phyloP scores from a whole-genome alignment of 2,113 vertebrate genomes.

The Etheostoma cragini region DNA sequence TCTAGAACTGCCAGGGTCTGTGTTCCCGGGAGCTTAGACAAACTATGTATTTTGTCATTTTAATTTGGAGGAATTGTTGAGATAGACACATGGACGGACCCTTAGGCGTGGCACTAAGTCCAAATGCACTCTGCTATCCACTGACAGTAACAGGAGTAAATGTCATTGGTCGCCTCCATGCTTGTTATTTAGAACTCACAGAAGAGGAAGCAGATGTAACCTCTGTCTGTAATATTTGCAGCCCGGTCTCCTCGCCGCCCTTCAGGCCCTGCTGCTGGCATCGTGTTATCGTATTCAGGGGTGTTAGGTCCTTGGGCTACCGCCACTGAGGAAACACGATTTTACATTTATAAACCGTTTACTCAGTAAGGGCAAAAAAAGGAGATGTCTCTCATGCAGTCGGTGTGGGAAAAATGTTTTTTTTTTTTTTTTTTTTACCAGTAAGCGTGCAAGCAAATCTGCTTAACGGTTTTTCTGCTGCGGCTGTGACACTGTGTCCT shows the following conservation, averaged over 20 bases:
- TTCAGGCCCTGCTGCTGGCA: slow-evolving; percentile 54
- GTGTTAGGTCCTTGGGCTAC: slow-evolving; percentile 57
- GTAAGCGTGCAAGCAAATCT: slow-evolving; percentile 80
- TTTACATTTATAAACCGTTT: slow-evolving; percentile 82
- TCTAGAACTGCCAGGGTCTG: too few relatives aligned
- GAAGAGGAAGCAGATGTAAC: slow-evolving; percentile 20
- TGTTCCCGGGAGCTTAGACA: background rate
- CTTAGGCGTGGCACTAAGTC: background rate
- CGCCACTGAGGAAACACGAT: slow-evolving; percentile 68
- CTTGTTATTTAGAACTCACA: slow-evolving; percentile 30
- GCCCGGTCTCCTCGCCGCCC: slow-evolving; percentile 47
- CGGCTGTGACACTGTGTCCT: slow-evolving; percentile 79
- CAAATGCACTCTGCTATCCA: slow-evolving; percentile 9
- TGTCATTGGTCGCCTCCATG: slow-evolving; percentile 13
- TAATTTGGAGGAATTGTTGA: background rate
- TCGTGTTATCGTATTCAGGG: slow-evolving; percentile 21
- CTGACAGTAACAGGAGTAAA: background rate
- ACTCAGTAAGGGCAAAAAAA: slow-evolving; percentile 72
- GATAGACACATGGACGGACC: background rate
- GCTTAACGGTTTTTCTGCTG: slow-evolving; percentile 78
- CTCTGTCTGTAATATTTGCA: slow-evolving; percentile 31
- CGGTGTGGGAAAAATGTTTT: slow-evolving; percentile 60
- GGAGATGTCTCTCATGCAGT: slow-evolving; percentile 62
- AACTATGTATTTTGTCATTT: background rate
- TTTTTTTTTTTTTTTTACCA: slow-evolving; percentile 38